A percentile compares a stretch with the other conserved stretches of the same genome.
phyloP scores from a whole-genome alignment of 2,888 invertebrate species.

The Lochmaea capreae region DNA sequence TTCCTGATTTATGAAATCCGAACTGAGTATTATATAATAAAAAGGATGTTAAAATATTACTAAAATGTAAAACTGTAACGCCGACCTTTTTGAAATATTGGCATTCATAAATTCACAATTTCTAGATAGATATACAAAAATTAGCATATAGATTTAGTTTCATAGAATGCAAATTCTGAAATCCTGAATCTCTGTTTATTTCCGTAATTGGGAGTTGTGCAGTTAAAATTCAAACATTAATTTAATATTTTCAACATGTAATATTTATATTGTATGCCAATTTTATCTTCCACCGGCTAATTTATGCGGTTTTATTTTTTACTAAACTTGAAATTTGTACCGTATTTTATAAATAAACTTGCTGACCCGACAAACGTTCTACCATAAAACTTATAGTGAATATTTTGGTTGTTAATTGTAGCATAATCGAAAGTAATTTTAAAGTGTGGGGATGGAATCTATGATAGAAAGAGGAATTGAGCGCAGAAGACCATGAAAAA shows the following conservation, averaged over 20 bases:
- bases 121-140: constrained; percentile 24
- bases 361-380: too few species aligned
- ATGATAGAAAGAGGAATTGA: too few species aligned
- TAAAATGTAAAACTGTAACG: constrained; percentile 4
- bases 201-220: constrained; percentile 25
- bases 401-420: too few species aligned
- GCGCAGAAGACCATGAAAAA: too few species aligned
- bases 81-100: not conserved
- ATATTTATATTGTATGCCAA: constrained; percentile 26
- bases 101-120: constrained; percentile 23
- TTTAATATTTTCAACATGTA: constrained; percentile 33
- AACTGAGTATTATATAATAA: not conserved
- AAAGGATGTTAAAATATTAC: not conserved
- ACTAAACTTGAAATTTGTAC: too few species aligned
- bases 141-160: constrained; percentile 32
- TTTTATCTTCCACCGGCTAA: constrained; percentile 22
- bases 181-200: constrained; percentile 28
- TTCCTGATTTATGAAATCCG: not conserved
- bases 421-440: too few species aligned
- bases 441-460: too few species aligned
- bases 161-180: constrained; percentile 27
- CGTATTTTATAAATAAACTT: too few species aligned
- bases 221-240: constrained; percentile 26
- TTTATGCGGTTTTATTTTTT: not conserved
- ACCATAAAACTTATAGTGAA: too few species aligned